Evolutionary conservation across 2,888 invertebrate species (phyloP).

Genomic region (Diarsia rubi): DNA sequence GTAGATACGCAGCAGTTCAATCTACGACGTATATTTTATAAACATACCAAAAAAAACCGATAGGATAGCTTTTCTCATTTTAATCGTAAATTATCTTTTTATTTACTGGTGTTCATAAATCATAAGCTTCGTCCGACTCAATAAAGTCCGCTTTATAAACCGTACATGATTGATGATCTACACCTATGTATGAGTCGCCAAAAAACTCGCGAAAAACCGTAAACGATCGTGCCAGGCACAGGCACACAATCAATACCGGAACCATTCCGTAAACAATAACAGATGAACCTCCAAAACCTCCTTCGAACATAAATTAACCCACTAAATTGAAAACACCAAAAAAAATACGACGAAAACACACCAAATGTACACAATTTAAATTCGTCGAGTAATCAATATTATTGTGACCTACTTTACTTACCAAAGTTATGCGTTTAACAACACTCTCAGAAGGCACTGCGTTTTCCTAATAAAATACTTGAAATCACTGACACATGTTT

Average conservation of each 20-base stretch:
- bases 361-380: slow-evolving; percentile 61
- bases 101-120: slow-evolving; percentile 50
- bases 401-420: slow-evolving; percentile 77
- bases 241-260: slow-evolving; percentile 71
- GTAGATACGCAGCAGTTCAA: slow-evolving; percentile 21
- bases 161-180: slow-evolving; percentile 60
- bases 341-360: slow-evolving; percentile 64
- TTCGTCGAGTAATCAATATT: slow-evolving; percentile 67
- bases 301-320: slow-evolving; percentile 70
- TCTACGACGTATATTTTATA: background rate
- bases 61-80: slow-evolving; percentile 10
- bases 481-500: slow-evolving; percentile 80
- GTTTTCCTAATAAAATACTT: slow-evolving; percentile 66
- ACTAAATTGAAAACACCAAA: slow-evolving; percentile 63
- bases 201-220: slow-evolving; percentile 60
- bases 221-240: slow-evolving; percentile 75
- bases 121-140: slow-evolving; percentile 37
- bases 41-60: background rate
- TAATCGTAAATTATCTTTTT: slow-evolving; percentile 27
- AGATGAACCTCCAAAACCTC: slow-evolving; percentile 79
- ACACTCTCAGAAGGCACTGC: slow-evolving; percentile 82
- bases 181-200: slow-evolving; percentile 58
- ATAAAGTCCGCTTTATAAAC: slow-evolving; percentile 51
- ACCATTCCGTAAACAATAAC: slow-evolving; percentile 83
- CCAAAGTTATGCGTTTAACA: slow-evolving; percentile 74